Base-by-base conservation (phyloP, 2,797 vertebrate genomes). In the Siniperca scherzeri region DNA sequence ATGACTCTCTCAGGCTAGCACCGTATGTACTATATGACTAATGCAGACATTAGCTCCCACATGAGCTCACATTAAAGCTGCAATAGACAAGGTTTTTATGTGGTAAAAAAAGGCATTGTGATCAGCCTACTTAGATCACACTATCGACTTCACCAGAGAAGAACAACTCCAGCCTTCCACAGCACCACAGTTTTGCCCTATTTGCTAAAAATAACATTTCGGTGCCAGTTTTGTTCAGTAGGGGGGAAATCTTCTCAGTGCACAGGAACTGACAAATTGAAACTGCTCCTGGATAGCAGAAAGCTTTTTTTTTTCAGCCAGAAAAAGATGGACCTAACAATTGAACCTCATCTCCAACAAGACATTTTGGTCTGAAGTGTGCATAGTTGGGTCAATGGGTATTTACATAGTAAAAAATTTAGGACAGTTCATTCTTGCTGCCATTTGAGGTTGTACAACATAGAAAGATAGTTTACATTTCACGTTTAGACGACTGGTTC, bases 121-220 rank as follows among this genome's bases (percentile, higher is more conserved):
- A 77, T 79, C 83, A 81, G 68, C 79, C 77, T 74, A 72, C 79
- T 83, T 74, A 77, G 60, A 79, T 86, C 40, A 66, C 40, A 74
- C 46, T 52, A 36, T 4, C 69, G 71, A 70, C 69, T 52, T 67
- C 70, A 66, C 56, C 77, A 61, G 42, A 81, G 64, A 59, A 33
- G 57, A 85, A 46, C 22, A 77, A 61, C 76, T 46, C 55, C 66
- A 68, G 56, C 38, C 71, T 77, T 70, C 36, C 61, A 27, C 30
- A 83, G 72, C 68, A 9, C 55, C 60, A 33, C 56, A 27, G 53
- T 74, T 84, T 82, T 85, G 85, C 42, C 81, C 77, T 86, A 80
- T 86, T 90, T 87, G 61, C 87, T 89, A 90, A 88, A 90, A 88
- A 90, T 84, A 84, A 16, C 42, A 70, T 64, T 56, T 75, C 66